A percentile compares a stretch with the other conserved stretches of the same genome.
phyloP scores from a whole-genome alignment of 2,888 invertebrate species.

The Melieria omissa region DNA sequence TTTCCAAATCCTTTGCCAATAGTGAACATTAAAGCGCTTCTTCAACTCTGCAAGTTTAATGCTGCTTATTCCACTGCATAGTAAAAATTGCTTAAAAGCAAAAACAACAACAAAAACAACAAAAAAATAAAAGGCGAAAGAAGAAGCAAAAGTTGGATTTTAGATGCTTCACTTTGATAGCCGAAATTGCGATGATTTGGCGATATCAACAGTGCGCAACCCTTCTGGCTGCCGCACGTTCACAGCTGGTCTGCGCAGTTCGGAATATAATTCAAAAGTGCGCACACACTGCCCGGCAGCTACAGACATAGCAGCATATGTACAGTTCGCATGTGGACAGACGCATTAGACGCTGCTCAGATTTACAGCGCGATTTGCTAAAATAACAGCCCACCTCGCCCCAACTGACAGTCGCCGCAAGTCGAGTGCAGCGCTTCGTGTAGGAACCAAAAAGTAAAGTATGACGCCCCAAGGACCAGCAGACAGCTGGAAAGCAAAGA shows the following conservation, averaged over 20 bases:
- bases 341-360: not conserved
- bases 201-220: conserved; percentile 27
- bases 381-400: conserved; percentile 12
- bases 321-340: not conserved
- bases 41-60: not conserved
- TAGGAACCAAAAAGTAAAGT: too few relatives aligned
- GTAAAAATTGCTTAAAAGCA: not conserved
- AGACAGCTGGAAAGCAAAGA: not conserved
- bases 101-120: not conserved
- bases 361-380: conserved; percentile 18
- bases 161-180: conserved; percentile 26
- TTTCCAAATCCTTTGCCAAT: too few relatives aligned
- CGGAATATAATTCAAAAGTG: not conserved
- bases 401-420: too few relatives aligned
- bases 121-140: not conserved
- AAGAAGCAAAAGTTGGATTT: too few relatives aligned
- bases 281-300: not conserved
- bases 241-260: not conserved
- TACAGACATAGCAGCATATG: not conserved
- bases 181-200: conserved; percentile 32
- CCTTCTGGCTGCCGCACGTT: too few relatives aligned
- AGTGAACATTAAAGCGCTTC: too few relatives aligned
- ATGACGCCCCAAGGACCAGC: not conserved
- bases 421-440: too few relatives aligned
- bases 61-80: not conserved